Conservation (phyloP, 2,888 invertebrate genomes). For the Lasioglossum morio region DNA sequence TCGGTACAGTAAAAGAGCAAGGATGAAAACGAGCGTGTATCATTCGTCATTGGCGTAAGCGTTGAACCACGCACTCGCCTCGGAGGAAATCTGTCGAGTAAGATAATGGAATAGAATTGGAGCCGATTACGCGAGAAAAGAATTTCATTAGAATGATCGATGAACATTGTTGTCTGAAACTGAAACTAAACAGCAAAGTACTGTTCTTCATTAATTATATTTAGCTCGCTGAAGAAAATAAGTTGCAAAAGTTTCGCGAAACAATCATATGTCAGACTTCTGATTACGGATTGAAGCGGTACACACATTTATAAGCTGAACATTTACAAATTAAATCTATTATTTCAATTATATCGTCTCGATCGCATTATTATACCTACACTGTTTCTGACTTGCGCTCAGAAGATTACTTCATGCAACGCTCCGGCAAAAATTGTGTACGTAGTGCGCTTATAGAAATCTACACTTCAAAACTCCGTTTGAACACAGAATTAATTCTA, state of each 20-base stretch:
- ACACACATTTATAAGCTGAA: neutral
- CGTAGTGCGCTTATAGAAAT: no score
- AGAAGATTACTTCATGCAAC: no score
- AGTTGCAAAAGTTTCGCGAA: neutral
- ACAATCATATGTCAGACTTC: neutral
- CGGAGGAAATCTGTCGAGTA: constrained; percentile 59
- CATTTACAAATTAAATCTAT: neutral
- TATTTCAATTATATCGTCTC: neutral
- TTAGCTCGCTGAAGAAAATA: constrained; percentile 20
- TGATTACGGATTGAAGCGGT: neutral
- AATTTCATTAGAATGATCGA: constrained; percentile 66
- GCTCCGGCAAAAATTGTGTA: no score
- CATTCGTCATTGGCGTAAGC: constrained; percentile 70
- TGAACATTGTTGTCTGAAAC: constrained; percentile 47
- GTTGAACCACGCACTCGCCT: constrained; percentile 52
- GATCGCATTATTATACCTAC: neutral
- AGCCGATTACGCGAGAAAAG: constrained; percentile 67
- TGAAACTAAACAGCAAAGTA: constrained; percentile 39
- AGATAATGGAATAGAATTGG: constrained; percentile 70
- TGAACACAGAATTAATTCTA: no score
- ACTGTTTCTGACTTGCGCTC: no score
- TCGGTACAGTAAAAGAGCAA: constrained; percentile 23
- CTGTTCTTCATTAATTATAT: constrained; percentile 46
- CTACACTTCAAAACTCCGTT: no score
- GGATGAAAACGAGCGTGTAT: constrained; percentile 61